Evolutionary conservation across 30 jellyfish, hydroid and myxozoan species (phyloP), one percentile per base, ranked within the genome.

Genomic region (Sanderia malayensis): DNA sequence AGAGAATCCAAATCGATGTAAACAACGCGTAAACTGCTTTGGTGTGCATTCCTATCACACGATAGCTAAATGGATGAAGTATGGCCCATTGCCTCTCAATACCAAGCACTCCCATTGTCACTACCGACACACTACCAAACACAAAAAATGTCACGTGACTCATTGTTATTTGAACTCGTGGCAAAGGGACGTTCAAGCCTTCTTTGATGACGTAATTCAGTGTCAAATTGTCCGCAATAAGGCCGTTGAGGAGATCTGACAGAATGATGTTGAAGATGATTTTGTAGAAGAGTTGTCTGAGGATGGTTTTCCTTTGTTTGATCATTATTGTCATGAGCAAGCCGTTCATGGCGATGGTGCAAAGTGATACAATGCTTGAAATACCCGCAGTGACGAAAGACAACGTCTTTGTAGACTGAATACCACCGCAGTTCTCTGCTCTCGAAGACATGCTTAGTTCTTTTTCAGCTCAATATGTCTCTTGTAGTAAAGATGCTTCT

Each of bases 1-100:
- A 70, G 28, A 70, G 21, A 27, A 71, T 19, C 94, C 94, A 82
- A 1, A 82, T 71, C 25, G 75, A 70, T 8, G 37, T 33, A 37
- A 82, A 10, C 21, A 27, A 21, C 37, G 45, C 49, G 34, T 9
- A 44, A 9, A 70, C 73, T 1, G 41, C 22, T 37, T 65, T 52
- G 4, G 79, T 37, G 30, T 59, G 30, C 44, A 82, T 22, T 4
- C 94, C 94, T n/a, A n/a, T n/a, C 29, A 67, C 66, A 11, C 94
- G 83, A 46, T 82, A 82, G 13, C 70, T 49, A 33, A 82, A 71
- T 26, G 94, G 94, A 23, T 27, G 46, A 18, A 70, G 46, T 4
- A 82, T 23, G 25, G 94, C 94, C 80, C 74, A 70, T 24, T 67
- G 74, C 37, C 94, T 44, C 27, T 82, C 94, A 8, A 61, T 61